Base-by-base conservation (phyloP, 2,797 vertebrate genomes). In the Holocentrus rufus region DNA sequence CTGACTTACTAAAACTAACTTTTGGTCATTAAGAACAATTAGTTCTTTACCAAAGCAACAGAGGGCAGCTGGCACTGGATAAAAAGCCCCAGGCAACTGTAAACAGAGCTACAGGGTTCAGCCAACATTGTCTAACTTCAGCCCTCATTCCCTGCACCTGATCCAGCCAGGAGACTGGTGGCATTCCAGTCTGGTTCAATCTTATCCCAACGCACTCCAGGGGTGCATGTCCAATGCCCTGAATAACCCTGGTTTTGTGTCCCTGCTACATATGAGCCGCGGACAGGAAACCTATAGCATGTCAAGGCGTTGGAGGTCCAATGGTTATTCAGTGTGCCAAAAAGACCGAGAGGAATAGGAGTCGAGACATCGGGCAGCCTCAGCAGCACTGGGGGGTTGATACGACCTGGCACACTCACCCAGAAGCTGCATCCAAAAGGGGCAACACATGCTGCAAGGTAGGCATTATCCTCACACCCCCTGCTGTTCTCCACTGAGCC, bases 181-280 rank as follows among this genome's bases (percentile, higher is more conserved):
- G 67, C 75, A 77, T 67, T 57, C 55, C 44, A 17, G 17, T 56
- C 50, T n/a, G 31, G 39, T 67, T 63, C 20, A 67, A 14, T 67
- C 53, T 39, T 18, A 57, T 49, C 64, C 30, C 39, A 61, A 67
- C 69, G 42, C 7, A 53, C 30, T 11, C 22, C 49, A 25, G 17
- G 17, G 30, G 13, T 22, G 20, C 57, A 8, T 39, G n/a, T 11
- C 42, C 42, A 39, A 20, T n/a, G 18, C 65, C 10, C 25, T 44
- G 34, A 53, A 56, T 36, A 15, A 56, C 36, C 14, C 34, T 47
- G 10, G 15, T 34, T 65, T n/a, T 27, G n/a, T 2, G 20, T 7
- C 14, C 31, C 31, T 57, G 42, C 54, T 10, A 20, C 25, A 39
- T 3, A 15, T 56, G 20, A 9, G 9, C 11, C 27, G 30, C 46